phyloP scores from a whole-genome alignment of 2,888 invertebrate genomes.

The Rhodophaea formosa region DNA sequence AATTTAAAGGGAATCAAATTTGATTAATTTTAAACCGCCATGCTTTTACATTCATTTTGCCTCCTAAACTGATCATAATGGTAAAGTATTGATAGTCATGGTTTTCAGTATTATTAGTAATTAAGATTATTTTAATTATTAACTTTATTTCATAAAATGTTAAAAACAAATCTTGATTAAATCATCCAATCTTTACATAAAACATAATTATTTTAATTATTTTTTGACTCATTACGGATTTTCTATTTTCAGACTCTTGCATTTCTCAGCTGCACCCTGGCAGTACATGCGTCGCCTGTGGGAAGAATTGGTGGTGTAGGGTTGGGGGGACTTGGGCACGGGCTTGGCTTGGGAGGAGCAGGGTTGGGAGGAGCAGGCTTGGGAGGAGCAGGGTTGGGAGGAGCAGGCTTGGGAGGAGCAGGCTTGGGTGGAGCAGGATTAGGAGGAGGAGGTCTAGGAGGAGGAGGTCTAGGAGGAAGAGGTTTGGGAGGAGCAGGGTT shows the following conservation, averaged over 20 bases:
- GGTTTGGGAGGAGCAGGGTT: background rate
- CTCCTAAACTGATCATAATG: too few relatives aligned
- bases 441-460: background rate
- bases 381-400: conserved; percentile 2
- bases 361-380: background rate
- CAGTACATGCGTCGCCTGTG: conserved; percentile 21
- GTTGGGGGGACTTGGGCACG: background rate
- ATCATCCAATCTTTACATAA: too few relatives aligned
- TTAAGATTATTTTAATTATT: too few relatives aligned
- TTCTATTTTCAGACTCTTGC: conserved; percentile 22
- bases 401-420: conserved; percentile 12
- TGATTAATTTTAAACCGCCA: too few relatives aligned
- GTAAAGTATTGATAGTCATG: too few relatives aligned
- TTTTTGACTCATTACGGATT: background rate
- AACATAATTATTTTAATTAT: too few relatives aligned
- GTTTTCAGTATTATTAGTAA: too few relatives aligned
- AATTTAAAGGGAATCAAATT: too few relatives aligned
- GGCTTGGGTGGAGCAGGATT: background rate
- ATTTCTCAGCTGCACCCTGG: conserved; percentile 16
- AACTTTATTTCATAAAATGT: too few relatives aligned
- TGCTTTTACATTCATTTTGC: too few relatives aligned
- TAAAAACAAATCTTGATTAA: too few relatives aligned
- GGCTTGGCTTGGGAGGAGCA: conserved; percentile 13
- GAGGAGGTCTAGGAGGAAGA: background rate
- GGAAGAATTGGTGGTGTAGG: conserved; percentile 12